phyloP scores from a whole-genome alignment of 2,113 vertebrate species.

The Eclectus roratus region DNA sequence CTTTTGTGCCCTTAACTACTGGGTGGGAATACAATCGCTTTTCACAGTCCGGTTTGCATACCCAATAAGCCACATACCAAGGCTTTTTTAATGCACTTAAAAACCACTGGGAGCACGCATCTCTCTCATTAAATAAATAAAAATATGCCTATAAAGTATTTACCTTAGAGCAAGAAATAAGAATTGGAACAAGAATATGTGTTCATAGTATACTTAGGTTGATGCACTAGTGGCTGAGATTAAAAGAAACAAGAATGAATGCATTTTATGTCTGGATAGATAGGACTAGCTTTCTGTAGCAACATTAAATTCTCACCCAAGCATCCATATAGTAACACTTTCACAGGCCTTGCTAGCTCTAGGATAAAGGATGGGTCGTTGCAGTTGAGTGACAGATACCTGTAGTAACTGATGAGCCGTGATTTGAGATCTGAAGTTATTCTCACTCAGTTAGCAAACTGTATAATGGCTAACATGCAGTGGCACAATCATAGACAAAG shows the following conservation, averaged over 20 bases:
- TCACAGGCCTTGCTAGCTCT: not conserved
- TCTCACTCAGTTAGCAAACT: not conserved
- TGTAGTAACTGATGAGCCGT: not conserved
- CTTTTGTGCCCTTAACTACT: conserved; percentile 1
- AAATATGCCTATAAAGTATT: not conserved
- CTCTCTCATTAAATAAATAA: not conserved
- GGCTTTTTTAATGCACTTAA: not conserved
- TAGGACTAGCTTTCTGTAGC: not conserved
- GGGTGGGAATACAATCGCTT: not conserved
- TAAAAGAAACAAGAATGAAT: not conserved
- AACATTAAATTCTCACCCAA: not conserved
- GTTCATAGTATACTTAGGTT: not conserved
- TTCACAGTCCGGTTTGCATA: not conserved
- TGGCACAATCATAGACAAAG: not conserved
- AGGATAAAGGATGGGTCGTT: not conserved
- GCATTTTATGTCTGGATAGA: not conserved
- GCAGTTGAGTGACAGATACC: not conserved
- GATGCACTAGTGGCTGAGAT: not conserved
- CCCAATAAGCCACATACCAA: not conserved
- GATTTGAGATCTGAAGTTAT: not conserved
- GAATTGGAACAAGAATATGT: not conserved
- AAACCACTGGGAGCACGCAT: not conserved
- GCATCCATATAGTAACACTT: not conserved
- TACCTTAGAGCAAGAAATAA: conserved; percentile 7
- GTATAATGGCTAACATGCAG: not conserved